Conservation (phyloP, 2,113 vertebrate genomes). For the Vireo altiloquus region DNA sequence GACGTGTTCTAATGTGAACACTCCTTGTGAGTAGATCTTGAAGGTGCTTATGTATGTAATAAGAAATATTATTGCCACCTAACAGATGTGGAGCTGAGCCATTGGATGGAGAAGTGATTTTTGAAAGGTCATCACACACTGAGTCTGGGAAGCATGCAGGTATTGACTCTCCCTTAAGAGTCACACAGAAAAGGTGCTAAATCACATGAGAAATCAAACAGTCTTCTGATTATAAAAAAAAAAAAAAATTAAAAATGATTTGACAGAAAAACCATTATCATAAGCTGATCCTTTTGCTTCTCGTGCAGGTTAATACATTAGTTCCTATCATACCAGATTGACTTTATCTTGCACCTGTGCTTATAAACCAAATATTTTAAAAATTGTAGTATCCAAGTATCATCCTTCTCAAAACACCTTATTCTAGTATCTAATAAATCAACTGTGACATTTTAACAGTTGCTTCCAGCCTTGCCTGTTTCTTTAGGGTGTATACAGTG, state of each 20-base stretch:
- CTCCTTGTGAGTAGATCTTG: background rate
- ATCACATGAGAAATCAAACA: background rate
- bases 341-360: slow-evolving; percentile 11
- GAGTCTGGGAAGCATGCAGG: background rate
- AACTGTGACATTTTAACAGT: background rate
- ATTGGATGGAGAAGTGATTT: background rate
- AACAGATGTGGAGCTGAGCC: background rate
- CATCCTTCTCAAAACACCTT: slow-evolving; percentile 19
- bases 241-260: background rate
- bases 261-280: background rate
- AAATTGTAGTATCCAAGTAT: slow-evolving; percentile 10
- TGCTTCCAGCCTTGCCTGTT: background rate
- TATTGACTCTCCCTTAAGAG: background rate
- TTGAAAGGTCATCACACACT: background rate
- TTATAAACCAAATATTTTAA: slow-evolving; percentile 45
- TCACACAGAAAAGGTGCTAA: background rate
- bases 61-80: background rate
- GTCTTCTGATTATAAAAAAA: background rate
- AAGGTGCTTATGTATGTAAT: background rate
- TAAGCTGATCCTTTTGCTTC: slow-evolving; percentile 13
- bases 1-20: background rate
- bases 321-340: slow-evolving; percentile 12
- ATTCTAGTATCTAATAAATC: background rate
- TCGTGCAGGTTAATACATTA: background rate
- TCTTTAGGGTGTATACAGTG: background rate